Evolutionary conservation across 2,888 invertebrate species (phyloP).

Genomic region (Cerceris rybyensis): DNA sequence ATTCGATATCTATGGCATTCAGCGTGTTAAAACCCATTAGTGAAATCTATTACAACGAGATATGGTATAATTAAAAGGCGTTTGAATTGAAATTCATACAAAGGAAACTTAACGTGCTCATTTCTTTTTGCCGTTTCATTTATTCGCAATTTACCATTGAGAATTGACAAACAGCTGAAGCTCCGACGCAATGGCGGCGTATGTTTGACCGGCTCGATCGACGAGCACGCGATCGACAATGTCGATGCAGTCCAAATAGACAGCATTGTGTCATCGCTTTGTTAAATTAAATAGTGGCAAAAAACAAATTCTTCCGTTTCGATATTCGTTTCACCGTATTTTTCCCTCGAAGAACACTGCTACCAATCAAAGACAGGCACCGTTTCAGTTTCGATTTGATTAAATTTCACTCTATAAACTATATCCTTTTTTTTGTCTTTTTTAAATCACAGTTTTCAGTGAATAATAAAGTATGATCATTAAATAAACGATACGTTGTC

Average conservation of each 20-base stretch:
- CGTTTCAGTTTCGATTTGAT: background rate
- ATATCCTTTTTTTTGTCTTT: no score
- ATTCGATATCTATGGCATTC: no score
- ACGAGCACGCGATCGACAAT: slow-evolving; percentile 70
- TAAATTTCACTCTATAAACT: background rate
- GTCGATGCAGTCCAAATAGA: slow-evolving; percentile 75
- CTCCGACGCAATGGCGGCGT: slow-evolving; percentile 60
- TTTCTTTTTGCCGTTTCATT: background rate
- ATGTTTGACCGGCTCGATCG: slow-evolving; percentile 55
- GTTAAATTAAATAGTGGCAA: background rate
- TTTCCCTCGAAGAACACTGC: background rate
- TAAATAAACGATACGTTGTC: no score
- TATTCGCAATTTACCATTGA: slow-evolving; percentile 62
- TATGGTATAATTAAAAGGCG: background rate
- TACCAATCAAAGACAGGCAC: no score
- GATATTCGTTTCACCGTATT: background rate
- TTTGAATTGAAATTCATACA: background rate
- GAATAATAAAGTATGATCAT: no score
- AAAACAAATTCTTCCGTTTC: background rate
- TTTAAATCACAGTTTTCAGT: no score
- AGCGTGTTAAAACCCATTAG: background rate
- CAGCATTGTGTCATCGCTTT: slow-evolving; percentile 70
- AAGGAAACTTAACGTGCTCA: background rate
- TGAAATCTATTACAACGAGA: background rate
- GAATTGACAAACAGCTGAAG: slow-evolving; percentile 65